Evolutionary conservation across 2,113 vertebrate genomes (phyloP).

Genomic region (Nibea coibor): DNA sequence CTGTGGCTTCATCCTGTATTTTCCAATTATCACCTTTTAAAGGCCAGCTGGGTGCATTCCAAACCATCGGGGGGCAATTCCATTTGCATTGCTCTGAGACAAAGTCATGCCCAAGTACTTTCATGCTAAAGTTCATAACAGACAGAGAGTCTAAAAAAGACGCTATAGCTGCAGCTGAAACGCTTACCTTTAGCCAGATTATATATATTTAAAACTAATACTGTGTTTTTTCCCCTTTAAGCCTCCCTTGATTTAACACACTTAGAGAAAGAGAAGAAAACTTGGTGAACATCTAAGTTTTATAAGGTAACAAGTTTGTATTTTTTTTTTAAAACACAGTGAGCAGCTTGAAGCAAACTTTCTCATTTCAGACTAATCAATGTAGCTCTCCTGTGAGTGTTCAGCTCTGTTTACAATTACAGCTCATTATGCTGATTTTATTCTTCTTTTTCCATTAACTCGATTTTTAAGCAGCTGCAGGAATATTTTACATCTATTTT

Average conservation of each 20-base stretch:
- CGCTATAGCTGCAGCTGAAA: constrained; percentile 21
- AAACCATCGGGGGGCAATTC: constrained; percentile 98
- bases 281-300: background rate
- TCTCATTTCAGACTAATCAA: constrained; percentile 77
- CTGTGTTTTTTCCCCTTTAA: background rate
- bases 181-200: background rate
- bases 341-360: constrained; percentile 46
- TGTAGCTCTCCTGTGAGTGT: constrained; percentile 57
- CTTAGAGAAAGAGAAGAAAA: background rate
- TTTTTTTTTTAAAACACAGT: constrained; percentile 8
- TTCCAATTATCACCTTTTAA: constrained; percentile 99
- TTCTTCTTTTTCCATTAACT: constrained; percentile 67
- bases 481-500: constrained; percentile 70
- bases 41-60: constrained; percentile 99
- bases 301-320: constrained; percentile 32
- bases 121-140: constrained; percentile 97
- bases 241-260: background rate
- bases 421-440: constrained; percentile 72
- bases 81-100: constrained; percentile 98
- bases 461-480: constrained; percentile 65
- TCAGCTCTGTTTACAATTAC: constrained; percentile 62
- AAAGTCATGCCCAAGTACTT: constrained; percentile 97
- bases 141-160: constrained; percentile 69
- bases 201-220: background rate
- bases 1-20: constrained; percentile 90